Evolutionary conservation across 2,888 invertebrate genomes (phyloP), one percentile per base, ranked within the genome.

Genomic region (Bruchidius siliquastri): DNA sequence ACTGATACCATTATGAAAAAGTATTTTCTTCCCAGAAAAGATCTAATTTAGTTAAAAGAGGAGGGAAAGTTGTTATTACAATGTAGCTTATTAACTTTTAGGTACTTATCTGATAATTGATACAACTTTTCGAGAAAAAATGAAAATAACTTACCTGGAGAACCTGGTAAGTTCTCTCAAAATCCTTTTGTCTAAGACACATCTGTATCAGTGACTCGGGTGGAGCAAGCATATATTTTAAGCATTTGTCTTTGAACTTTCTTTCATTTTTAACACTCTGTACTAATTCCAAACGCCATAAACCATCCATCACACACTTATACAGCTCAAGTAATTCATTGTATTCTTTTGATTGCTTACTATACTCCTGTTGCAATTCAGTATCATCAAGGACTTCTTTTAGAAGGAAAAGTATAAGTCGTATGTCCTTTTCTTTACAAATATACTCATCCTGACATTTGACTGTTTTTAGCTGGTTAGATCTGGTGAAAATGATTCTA

Each of bases 141-240:
- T 69, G n/a, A n/a, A 20, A 22, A 4, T 20, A 68, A 76, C 87
- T 88, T 88, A 95, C 96, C 92, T 94, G 90, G 79, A 95, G 90
- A 75, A 96, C 94, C 87, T 94, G 91, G 81, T 91, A 91, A 0
- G 94, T 94, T 86, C 93, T 92, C 6, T 89, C 88, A 78, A 92
- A 92, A 83, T 94, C 92, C 74, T 91, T 91, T 75, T 91, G 90
- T 80, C 93, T 92, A 68, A 96, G 87, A 69, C 94, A 94, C 83
- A 93, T 88, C 67, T 92, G 90, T n/a, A 95, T 91, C 69, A 96
- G 87, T 77, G 92, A 92, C 78, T 92, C 92, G 0, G 93, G 92
- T 32, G 93, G 90, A 10, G 94, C 91, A 72, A 96, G 84, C 94
- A 96, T 92, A 72, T 90, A 89, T 69, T 90, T 89, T 72, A 92